phyloP scores from a whole-genome alignment of 2,113 vertebrate species.

The Castor canadensis region DNA sequence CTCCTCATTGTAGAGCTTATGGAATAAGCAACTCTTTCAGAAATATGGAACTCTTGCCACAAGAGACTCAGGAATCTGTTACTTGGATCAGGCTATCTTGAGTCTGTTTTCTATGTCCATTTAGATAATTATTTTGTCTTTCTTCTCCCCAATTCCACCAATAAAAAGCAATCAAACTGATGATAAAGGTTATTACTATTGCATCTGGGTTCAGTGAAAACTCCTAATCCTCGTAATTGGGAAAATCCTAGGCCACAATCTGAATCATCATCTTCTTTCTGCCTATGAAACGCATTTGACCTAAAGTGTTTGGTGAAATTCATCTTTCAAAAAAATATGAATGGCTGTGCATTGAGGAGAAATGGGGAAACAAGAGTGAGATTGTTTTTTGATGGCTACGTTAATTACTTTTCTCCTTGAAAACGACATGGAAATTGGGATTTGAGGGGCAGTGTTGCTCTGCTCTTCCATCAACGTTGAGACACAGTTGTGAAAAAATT shows the following conservation, averaged over 20 bases:
- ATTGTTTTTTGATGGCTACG: not conserved
- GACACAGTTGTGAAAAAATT: rapidly evolving
- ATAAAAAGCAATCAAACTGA: constrained; percentile 1
- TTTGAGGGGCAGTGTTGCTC: not conserved
- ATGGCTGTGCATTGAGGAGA: not conserved
- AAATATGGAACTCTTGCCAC: not conserved
- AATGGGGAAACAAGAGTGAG: not conserved
- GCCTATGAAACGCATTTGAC: not conserved
- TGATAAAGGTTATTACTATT: not conserved
- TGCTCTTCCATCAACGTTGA: not conserved
- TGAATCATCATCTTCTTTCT: not conserved
- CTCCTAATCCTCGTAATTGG: not conserved
- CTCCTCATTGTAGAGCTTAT: not conserved
- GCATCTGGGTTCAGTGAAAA: constrained; percentile 18
- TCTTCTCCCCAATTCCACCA: not conserved
- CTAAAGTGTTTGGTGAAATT: not conserved
- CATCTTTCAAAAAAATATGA: not conserved
- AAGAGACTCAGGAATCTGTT: not conserved
- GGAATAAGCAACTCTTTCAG: not conserved
- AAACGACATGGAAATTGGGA: not conserved
- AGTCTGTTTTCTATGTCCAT: not conserved
- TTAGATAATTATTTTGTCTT: not conserved
- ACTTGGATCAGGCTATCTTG: not conserved
- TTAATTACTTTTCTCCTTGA: not conserved
- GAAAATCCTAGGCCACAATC: not conserved